Percentiles rank a stretch among this genome's conserved stretches.
Evolutionary conservation across 2,113 vertebrate genomes (phyloP).

Genomic region (Machaerirhynchus nigripectus): DNA sequence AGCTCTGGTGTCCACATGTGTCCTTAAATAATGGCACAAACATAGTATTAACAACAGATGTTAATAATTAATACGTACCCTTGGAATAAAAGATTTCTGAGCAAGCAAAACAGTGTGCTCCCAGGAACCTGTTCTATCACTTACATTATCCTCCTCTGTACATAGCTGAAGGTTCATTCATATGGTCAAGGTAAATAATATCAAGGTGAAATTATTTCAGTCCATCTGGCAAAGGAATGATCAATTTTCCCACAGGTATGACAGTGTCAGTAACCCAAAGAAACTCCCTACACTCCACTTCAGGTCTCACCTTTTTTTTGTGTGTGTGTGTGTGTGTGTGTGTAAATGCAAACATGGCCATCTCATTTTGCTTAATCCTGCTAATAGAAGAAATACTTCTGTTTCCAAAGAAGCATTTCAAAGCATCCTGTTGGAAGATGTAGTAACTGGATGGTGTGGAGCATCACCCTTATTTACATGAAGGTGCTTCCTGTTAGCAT

Average conservation of each 20-base stretch:
- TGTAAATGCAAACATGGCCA: not conserved
- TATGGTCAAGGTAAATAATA: not conserved
- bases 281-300: not conserved
- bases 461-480: not conserved
- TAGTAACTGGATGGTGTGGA: not conserved
- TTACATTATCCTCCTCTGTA: not conserved
- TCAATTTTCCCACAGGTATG: not conserved
- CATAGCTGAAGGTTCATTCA: not conserved
- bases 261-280: not conserved
- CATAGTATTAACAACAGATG: not conserved
- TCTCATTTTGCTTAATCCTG: not conserved
- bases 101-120: not conserved
- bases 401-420: constrained; percentile 1
- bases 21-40: not conserved
- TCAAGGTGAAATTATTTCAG: not conserved
- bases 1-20: not conserved
- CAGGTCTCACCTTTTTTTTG: not conserved
- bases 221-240: not conserved
- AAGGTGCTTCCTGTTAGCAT: constrained; percentile 46
- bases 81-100: not conserved
- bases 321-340: not conserved
- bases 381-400: not conserved
- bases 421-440: not conserved
- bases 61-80: not conserved
- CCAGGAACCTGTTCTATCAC: not conserved